A percentile compares a stretch with the other conserved stretches of the same genome.
phyloP scores from a whole-genome alignment of 2,113 vertebrate genomes.

The Saccopteryx leptura region DNA sequence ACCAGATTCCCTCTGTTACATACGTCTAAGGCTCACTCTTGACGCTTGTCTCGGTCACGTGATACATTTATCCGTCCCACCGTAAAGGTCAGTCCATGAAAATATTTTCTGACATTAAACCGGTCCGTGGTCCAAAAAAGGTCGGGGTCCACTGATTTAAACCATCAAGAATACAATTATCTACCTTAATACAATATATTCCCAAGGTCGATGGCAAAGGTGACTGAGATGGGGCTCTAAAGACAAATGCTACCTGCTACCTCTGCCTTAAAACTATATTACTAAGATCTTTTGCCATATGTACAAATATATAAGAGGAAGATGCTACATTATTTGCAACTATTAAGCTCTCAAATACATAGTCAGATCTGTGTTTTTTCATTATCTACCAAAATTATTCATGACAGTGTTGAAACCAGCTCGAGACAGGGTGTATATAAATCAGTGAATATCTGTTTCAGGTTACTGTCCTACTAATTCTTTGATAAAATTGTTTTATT shows the following conservation, averaged over 20 bases:
- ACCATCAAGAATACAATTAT: slow-evolving; percentile 6
- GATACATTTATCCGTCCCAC: too few relatives aligned
- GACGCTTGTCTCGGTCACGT: too few relatives aligned
- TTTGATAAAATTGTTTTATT: slow-evolving; percentile 34
- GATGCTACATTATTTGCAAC: background rate
- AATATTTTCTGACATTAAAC: too few relatives aligned
- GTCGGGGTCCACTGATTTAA: background rate
- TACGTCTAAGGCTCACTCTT: too few relatives aligned
- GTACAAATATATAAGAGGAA: slow-evolving; percentile 32
- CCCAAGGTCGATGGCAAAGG: background rate
- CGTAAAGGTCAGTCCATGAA: too few relatives aligned
- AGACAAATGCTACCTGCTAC: background rate
- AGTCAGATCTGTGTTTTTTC: background rate
- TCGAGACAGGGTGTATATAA: background rate
- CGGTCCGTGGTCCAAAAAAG: too few relatives aligned
- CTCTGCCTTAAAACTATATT: background rate
- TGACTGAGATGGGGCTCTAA: background rate
- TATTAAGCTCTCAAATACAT: slow-evolving; percentile 12
- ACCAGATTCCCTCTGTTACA: too few relatives aligned
- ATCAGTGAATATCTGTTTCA: slow-evolving; percentile 35
- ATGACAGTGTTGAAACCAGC: background rate
- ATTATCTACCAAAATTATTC: slow-evolving; percentile 26
- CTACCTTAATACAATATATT: slow-evolving; percentile 7
- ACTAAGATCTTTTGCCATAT: background rate
- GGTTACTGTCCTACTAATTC: background rate